phyloP scores from a whole-genome alignment of 1,140 invertebrate species.

The Coelopa frigida region DNA sequence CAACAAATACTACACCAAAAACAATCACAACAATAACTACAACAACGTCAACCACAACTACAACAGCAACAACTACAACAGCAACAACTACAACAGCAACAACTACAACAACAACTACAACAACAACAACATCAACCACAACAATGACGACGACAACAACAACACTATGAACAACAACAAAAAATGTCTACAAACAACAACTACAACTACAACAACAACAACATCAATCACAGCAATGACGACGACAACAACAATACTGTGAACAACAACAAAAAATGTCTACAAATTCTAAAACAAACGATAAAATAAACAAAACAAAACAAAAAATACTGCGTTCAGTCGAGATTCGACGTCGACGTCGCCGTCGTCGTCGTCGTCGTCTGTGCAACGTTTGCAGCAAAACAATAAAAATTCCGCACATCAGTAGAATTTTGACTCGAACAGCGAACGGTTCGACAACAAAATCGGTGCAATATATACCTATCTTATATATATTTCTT shows the following conservation, averaged over 20 bases:
- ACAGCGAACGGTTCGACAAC: conserved; percentile 9
- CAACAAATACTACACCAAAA: too few species aligned
- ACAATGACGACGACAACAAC: not conserved
- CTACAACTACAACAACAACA: not conserved
- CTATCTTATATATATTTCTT: too few species aligned
- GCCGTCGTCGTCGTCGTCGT: conserved; percentile 4
- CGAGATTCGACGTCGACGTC: not conserved
- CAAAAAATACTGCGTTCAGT: not conserved
- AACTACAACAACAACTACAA: too few species aligned
- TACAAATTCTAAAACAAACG: not conserved
- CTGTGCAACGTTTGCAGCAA: conserved; percentile 15
- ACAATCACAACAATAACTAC: too few species aligned
- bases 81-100: too few species aligned
- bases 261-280: not conserved
- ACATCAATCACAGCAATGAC: not conserved
- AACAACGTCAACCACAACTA: too few species aligned
- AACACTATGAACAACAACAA: not conserved
- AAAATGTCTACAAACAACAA: not conserved
- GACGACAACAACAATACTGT: conserved; percentile 1
- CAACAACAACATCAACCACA: too few species aligned
- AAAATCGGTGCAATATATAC: too few species aligned
- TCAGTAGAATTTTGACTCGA: conserved; percentile 16
- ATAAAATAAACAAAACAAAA: not conserved
- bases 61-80: too few species aligned
- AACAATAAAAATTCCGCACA: too few species aligned